Percentiles rank a stretch among this genome's conserved stretches.
These are phyloP conservation scores for Nycticryphes semicollaris DNA, from an alignment of 2,113 vertebrate genomes.

Conservation along the genomic window DNA sequence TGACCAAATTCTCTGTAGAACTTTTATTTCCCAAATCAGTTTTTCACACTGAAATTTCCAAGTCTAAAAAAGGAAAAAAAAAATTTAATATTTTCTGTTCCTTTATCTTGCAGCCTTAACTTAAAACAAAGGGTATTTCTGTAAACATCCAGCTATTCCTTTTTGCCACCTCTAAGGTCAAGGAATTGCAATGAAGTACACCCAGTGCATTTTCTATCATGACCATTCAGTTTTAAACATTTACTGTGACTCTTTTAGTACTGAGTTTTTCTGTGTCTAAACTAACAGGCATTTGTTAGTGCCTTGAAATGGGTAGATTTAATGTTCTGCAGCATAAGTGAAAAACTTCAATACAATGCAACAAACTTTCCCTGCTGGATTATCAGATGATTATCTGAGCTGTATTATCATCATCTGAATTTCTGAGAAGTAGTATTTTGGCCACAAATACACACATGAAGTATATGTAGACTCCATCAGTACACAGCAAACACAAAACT, in stretches of 20 bases:
- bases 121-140: background rate
- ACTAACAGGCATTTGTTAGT: background rate
- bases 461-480: background rate
- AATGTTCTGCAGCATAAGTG: background rate
- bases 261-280: background rate
- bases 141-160: background rate
- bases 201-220: background rate
- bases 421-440: background rate
- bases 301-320: background rate
- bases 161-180: background rate
- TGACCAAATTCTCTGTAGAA: background rate
- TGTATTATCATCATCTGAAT: background rate
- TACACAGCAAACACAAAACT: background rate
- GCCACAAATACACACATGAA: background rate
- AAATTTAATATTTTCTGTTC: background rate
- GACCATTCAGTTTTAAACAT: background rate
- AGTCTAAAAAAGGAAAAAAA: background rate
- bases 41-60: background rate
- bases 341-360: background rate
- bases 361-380: background rate
- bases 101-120: background rate
- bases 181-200: background rate
- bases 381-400: background rate
- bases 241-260: background rate
- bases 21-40: background rate